These are phyloP conservation scores for Pachypsylla venusta DNA, from an alignment of 1,140 invertebrate species.

Conservation along the genomic window DNA sequence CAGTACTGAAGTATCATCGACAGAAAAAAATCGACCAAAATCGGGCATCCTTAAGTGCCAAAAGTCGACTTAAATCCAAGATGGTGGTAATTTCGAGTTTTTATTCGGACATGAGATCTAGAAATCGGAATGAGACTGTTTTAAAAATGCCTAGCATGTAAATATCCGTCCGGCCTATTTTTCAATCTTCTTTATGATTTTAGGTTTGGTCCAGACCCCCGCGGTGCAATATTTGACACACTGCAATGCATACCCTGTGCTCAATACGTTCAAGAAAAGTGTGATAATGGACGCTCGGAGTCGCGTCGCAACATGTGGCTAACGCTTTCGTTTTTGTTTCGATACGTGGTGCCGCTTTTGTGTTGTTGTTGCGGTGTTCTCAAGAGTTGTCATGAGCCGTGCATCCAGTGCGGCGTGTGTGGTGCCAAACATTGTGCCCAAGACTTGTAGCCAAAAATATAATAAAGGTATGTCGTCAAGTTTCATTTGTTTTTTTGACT, in stretches of 20 bases:
- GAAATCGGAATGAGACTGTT: no score
- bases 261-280: constrained; percentile 4
- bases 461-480: no score
- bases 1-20: no score
- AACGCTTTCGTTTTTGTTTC: background rate
- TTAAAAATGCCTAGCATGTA: no score
- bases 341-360: background rate
- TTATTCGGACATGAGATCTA: no score
- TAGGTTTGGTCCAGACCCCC: constrained; percentile 5
- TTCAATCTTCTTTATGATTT: no score
- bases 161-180: no score
- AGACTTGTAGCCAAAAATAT: constrained; percentile 2
- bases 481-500: no score
- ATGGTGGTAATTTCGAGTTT: no score
- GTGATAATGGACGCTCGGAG: constrained; percentile 1
- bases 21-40: no score
- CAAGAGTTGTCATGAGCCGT: background rate
- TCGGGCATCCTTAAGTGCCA: no score
- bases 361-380: background rate
- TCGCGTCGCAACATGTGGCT: background rate
- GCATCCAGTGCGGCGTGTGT: background rate
- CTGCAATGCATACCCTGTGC: background rate
- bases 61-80: no score
- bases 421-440: background rate
- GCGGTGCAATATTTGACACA: background rate